Percentiles rank a stretch among this genome's conserved stretches.
Evolutionary conservation across 2,113 vertebrate species (phyloP).

Genomic region (Rhombomys opimus): DNA sequence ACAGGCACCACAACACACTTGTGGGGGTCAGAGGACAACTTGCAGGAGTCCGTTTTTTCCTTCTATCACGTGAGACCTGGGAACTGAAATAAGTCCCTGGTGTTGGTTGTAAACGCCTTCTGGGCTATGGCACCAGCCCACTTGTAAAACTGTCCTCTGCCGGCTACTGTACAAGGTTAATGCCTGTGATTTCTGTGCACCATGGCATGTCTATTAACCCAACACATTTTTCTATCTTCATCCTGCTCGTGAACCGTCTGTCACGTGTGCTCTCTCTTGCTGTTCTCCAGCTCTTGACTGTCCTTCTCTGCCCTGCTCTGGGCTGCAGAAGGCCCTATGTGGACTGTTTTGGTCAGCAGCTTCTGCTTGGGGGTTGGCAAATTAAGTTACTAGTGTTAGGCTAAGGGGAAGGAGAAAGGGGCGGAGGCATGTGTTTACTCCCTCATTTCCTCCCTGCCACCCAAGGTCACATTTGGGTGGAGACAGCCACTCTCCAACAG

Average conservation of each 20-base stretch:
- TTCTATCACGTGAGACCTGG: not conserved
- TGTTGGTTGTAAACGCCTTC: too few species aligned
- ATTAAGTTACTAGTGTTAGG: not conserved
- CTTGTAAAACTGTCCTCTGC: not conserved
- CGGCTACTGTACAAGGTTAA: not conserved
- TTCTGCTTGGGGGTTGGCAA: not conserved
- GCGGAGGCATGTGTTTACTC: not conserved
- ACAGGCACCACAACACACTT: not conserved
- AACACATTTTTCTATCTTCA: not conserved
- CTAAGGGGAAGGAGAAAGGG: not conserved
- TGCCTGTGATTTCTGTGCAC: not conserved
- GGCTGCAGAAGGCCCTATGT: not conserved
- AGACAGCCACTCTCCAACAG: not conserved
- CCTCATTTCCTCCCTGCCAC: too few species aligned
- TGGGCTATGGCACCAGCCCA: not conserved
- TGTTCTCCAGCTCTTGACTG: not conserved
- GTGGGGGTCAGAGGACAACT: not conserved
- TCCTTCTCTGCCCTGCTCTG: not conserved
- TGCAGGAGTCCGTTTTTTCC: not conserved
- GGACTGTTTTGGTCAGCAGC: not conserved
- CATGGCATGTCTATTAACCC: not conserved
- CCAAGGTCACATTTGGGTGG: not conserved
- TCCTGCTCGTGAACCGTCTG: not conserved
- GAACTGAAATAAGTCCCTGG: not conserved
- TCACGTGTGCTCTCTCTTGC: not conserved